phyloP scores from a whole-genome alignment of 1,140 invertebrate genomes.

The Drosophila rufa region DNA sequence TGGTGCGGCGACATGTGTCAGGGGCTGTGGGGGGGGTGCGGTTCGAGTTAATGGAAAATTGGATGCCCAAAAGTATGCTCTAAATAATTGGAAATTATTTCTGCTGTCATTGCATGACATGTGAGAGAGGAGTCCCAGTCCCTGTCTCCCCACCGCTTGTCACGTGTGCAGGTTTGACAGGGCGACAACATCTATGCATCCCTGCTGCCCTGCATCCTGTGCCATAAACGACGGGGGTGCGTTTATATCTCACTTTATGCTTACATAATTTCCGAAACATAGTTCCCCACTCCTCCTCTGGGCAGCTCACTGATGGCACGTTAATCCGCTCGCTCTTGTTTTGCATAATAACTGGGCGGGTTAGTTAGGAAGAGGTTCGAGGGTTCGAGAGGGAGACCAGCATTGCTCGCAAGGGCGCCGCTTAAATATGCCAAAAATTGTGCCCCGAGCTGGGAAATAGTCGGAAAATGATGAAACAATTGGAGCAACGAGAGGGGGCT shows the following conservation, averaged over 20 bases:
- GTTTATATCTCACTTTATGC: constrained; percentile 53
- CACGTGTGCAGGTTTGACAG: constrained; percentile 12
- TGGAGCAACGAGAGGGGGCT: neutral
- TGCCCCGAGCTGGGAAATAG: constrained; percentile 4
- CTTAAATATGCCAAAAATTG: constrained; percentile 34
- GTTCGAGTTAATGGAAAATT: constrained; percentile 23
- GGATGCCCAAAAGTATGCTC: constrained; percentile 63
- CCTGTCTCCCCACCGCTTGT: neutral
- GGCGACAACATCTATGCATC: constrained; percentile 34
- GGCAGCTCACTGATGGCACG: constrained; percentile 50
- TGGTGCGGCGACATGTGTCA: too few species aligned
- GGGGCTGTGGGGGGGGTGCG: neutral
- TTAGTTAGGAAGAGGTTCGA: neutral
- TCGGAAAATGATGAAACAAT: constrained; percentile 15
- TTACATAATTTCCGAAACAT: constrained; percentile 46
- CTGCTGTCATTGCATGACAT: constrained; percentile 52
- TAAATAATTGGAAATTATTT: constrained; percentile 78
- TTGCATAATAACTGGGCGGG: constrained; percentile 61
- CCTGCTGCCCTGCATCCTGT: constrained; percentile 10
- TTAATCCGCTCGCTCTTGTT: constrained; percentile 60
- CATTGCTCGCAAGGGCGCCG: constrained; percentile 11
- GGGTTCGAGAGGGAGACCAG: neutral
- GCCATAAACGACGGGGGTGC: neutral
- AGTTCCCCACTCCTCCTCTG: constrained; percentile 63
- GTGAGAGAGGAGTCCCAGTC: constrained; percentile 25